A percentile compares a stretch with the other conserved stretches of the same genome.
Evolutionary conservation across 2,797 vertebrate species (phyloP).

Genomic region (Poliocrania exsul): DNA sequence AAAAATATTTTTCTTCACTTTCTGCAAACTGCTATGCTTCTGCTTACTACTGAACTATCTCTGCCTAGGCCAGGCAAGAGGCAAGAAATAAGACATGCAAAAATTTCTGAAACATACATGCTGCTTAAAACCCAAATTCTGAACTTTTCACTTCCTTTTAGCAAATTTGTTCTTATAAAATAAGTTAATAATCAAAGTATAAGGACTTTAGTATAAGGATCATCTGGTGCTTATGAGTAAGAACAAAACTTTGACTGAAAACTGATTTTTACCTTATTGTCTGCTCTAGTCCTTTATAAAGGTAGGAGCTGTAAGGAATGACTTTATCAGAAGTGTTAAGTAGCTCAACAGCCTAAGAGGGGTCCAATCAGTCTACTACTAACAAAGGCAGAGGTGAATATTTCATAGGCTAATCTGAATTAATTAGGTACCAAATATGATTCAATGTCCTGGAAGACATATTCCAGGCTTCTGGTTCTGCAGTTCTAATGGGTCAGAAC

Average conservation of each 20-base stretch:
- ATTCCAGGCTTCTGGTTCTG: not conserved
- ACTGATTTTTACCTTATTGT: not conserved
- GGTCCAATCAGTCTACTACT: not conserved
- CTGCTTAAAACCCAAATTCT: not conserved
- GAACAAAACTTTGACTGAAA: not conserved
- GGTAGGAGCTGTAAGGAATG: not conserved
- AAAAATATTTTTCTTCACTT: not conserved
- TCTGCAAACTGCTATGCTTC: not conserved
- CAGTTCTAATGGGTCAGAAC: not conserved
- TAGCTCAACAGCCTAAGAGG: not conserved
- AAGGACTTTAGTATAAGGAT: not conserved
- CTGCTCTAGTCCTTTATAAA: not conserved
- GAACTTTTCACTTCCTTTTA: not conserved
- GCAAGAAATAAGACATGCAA: not conserved
- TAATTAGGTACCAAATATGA: not conserved
- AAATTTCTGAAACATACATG: not conserved
- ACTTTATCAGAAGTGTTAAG: not conserved
- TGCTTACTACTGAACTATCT: not conserved
- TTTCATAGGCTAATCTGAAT: not conserved
- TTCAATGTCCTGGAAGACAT: not conserved
- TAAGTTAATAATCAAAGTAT: not conserved
- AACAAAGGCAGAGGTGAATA: not conserved
- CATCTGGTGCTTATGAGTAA: not conserved
- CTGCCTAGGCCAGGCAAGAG: not conserved
- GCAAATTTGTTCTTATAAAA: not conserved